Percentiles rank a stretch among this genome's conserved stretches.
These are phyloP conservation scores for Caenorhabditis tropicalis DNA, from an alignment of 1,140 invertebrate genomes.

Conservation along the genomic window DNA sequence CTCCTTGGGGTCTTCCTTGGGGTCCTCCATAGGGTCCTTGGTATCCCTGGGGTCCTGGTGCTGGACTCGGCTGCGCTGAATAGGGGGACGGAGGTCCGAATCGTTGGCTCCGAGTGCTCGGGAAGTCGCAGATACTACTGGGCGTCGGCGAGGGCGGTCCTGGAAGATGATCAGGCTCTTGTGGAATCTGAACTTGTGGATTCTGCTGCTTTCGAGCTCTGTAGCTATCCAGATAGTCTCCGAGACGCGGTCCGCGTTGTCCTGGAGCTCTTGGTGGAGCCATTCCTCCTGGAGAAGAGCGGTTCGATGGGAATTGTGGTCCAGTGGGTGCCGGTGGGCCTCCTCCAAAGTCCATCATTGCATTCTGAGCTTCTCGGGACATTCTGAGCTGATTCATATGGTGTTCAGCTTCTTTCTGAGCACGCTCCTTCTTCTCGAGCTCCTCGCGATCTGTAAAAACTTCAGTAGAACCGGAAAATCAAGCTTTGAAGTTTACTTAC, in stretches of 20 bases:
- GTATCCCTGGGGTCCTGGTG: neutral
- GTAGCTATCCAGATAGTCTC: slow-evolving; percentile 15
- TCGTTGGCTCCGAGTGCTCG: neutral
- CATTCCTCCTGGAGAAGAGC: too few relatives aligned
- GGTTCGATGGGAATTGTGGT: neutral
- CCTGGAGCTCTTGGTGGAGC: neutral
- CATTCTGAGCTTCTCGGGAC: slow-evolving; percentile 3
- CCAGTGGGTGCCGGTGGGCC: neutral
- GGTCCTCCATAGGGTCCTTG: neutral
- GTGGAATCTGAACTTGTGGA: neutral
- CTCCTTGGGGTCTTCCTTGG: neutral
- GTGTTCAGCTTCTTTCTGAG: neutral
- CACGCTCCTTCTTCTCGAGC: neutral
- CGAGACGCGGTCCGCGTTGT: neutral
- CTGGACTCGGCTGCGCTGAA: neutral
- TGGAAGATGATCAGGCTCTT: neutral
- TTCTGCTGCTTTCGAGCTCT: neutral
- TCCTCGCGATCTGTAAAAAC: slow-evolving; percentile 10
- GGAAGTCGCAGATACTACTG: slow-evolving; percentile 23
- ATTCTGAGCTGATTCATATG: neutral
- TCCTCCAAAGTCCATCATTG: slow-evolving; percentile 1
- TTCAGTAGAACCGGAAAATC: neutral
- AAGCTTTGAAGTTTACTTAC: neutral
- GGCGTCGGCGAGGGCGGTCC: slow-evolving; percentile 11
- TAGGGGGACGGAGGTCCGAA: neutral